These are phyloP conservation scores for Hemistola chrysoprasaria DNA, from an alignment of 2,888 invertebrate genomes.

Conservation along the genomic window DNA sequence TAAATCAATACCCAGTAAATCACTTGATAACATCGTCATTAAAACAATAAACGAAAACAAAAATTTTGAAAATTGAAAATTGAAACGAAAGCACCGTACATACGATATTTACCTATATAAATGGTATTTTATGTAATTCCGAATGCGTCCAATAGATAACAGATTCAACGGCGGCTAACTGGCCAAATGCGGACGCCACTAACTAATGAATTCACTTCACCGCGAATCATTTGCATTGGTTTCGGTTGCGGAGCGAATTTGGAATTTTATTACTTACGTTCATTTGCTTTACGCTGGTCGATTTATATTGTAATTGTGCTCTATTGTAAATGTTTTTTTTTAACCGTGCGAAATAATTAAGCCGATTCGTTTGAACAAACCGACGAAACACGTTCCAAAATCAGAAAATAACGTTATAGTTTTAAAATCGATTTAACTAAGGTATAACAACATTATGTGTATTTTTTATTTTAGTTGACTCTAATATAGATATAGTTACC, in stretches of 20 bases:
- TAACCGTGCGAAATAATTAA: not conserved
- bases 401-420: too few relatives aligned
- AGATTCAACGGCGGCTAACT: conserved; percentile 17
- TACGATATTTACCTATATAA: too few relatives aligned
- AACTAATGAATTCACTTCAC: conserved; percentile 27
- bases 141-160: not conserved
- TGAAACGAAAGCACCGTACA: too few relatives aligned
- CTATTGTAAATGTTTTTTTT: not conserved
- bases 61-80: too few relatives aligned
- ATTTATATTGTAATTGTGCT: conserved; percentile 15
- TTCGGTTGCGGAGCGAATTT: conserved; percentile 19
- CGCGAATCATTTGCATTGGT: conserved; percentile 27
- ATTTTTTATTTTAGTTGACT: too few relatives aligned
- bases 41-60: too few relatives aligned
- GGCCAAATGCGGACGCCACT: conserved; percentile 8
- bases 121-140: not conserved
- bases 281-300: conserved; percentile 13
- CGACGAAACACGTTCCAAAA: too few relatives aligned
- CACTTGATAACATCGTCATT: too few relatives aligned
- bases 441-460: too few relatives aligned
- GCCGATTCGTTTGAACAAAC: not conserved
- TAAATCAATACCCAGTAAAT: too few relatives aligned
- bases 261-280: conserved; percentile 26
- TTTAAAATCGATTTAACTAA: too few relatives aligned
- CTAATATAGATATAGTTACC: too few relatives aligned